Evolutionary conservation across 2,797 vertebrate genomes (phyloP).

Genomic region (Anabacerthia variegaticeps): DNA sequence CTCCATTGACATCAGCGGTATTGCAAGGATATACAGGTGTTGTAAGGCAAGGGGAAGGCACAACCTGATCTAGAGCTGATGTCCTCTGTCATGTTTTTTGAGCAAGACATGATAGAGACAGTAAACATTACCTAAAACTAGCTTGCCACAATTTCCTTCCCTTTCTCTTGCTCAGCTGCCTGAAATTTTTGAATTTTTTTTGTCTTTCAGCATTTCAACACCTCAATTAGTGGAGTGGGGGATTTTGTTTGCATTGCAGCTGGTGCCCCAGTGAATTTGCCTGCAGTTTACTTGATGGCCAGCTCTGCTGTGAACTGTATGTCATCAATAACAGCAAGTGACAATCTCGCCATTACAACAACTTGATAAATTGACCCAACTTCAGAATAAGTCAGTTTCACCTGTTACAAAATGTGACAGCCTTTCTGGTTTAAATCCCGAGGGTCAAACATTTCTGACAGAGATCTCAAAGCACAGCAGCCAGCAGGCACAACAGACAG

Average conservation of each 20-base stretch:
- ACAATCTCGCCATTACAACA: constrained; percentile 31
- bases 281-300: constrained; percentile 7
- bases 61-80: background rate
- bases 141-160: background rate
- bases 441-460: constrained; percentile 13
- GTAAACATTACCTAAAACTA: background rate
- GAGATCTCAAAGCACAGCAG: background rate
- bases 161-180: background rate
- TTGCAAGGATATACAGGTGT: background rate
- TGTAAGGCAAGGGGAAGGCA: background rate
- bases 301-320: constrained; percentile 7
- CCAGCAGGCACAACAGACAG: background rate
- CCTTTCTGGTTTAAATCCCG: constrained; percentile 19
- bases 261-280: background rate
- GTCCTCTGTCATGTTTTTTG: background rate
- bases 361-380: constrained; percentile 35
- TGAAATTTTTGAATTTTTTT: background rate
- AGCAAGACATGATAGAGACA: background rate
- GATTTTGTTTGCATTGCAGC: background rate
- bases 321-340: constrained; percentile 39
- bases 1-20: background rate
- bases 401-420: background rate
- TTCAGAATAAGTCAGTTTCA: constrained; percentile 46
- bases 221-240: background rate
- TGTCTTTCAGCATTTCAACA: background rate